Evolutionary conservation across 2,797 vertebrate genomes (phyloP).

Genomic region (Micromesistius poutassou): DNA sequence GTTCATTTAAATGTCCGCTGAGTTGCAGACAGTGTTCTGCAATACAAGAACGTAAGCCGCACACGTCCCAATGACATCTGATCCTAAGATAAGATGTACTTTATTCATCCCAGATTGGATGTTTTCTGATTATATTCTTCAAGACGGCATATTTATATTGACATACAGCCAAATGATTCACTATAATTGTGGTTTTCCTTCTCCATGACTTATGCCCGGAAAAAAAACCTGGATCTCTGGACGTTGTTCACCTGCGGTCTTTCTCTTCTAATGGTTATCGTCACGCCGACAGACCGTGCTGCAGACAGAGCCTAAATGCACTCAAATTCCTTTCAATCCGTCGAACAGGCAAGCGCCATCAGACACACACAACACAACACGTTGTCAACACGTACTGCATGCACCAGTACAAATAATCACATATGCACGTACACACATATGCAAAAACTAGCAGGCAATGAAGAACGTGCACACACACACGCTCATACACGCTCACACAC

Average conservation of each 20-base stretch:
- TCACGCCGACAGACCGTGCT: too few relatives aligned
- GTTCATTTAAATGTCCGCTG: neutral
- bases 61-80: neutral
- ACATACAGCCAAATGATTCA: neutral
- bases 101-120: neutral
- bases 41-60: neutral
- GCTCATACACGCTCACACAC: slow-evolving; percentile 4
- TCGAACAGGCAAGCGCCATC: neutral
- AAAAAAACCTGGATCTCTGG: neutral
- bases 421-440: slow-evolving; percentile 20
- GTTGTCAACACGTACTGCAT: neutral
- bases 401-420: neutral
- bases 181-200: neutral
- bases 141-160: neutral
- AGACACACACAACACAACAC: slow-evolving; percentile 17
- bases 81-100: neutral
- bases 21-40: neutral
- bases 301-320: slow-evolving; percentile 25
- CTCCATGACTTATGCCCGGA: slow-evolving; percentile 13
- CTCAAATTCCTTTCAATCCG: slow-evolving; percentile 9
- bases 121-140: neutral
- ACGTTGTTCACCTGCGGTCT: neutral
- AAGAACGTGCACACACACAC: slow-evolving; percentile 6
- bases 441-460: slow-evolving; percentile 14
- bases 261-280: neutral